Base-by-base conservation (phyloP, 2,888 invertebrate species). In the Amblyjoppa fuscipennis region DNA sequence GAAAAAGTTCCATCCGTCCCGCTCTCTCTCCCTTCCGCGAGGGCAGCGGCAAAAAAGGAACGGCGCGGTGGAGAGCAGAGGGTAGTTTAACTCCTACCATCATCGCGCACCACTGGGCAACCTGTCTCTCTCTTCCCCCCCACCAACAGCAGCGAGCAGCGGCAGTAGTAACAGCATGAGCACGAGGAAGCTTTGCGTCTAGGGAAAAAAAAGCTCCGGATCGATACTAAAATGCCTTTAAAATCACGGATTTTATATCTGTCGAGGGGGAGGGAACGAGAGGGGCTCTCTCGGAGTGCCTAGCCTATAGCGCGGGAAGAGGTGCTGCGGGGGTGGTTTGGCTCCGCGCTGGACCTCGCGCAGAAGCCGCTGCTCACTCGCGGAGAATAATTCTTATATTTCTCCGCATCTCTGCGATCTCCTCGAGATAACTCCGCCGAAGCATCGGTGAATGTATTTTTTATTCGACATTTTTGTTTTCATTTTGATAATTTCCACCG, bases 211-310 rank as follows among this genome's bases (percentile, higher is more conserved):
- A 95, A 95, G 94, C 93, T 71, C 53, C 70, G 95, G 95, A 95
- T 95, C 95, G 95, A 95, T 95, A 95, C 95, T 95, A 95, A 95
- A 95, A 95, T 95, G 95, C 95, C 95, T 95, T 88, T 95, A 95
- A 95, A 95, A 95, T 95, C 92, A 95, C 95, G 95, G 95, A 95
- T 95, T 95, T 95, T 95, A 95, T 95, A 95, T 95, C 95, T 95
- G 95, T 94, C 95, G 94, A 77, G 71, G 75, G 83, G 88, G 83
- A 59, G 34, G 77, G 69, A 56, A 38, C 71, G 68, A 34, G 78
- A 64, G 76, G 79, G 76, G 41, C 38, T 49, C 81, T 64, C 82
- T 88, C 87, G 89, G 88, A 61, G 61, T 86, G 87, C 90, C 89
- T 89, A 84, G 81, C 81, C 79, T 83, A 85, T 86, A 83, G 77